A percentile compares a stretch with the other conserved stretches of the same genome.
Conservation (phyloP, 2,888 invertebrate genomes). For the Nebria brevicollis region DNA sequence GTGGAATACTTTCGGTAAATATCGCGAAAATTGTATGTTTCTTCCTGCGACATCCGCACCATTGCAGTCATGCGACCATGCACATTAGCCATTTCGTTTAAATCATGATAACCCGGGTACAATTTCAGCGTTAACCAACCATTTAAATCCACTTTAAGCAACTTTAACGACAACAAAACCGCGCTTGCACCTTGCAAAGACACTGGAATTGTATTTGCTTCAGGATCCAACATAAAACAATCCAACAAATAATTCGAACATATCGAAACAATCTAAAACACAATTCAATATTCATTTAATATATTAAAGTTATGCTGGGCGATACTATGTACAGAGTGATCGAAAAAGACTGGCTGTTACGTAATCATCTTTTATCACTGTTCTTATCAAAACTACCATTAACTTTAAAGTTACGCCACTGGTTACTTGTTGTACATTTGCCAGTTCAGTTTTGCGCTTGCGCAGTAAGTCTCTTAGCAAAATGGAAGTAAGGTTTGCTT, state of each 20-base stretch:
- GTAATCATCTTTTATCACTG: too few relatives aligned
- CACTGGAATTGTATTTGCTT: slow-evolving; percentile 17
- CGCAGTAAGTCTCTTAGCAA: too few relatives aligned
- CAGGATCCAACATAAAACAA: slow-evolving; percentile 17
- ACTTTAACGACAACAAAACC: slow-evolving; percentile 24
- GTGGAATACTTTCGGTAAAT: slow-evolving; percentile 25
- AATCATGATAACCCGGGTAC: slow-evolving; percentile 19
- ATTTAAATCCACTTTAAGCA: slow-evolving; percentile 12
- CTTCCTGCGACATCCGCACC: neutral
- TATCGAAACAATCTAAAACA: slow-evolving; percentile 24
- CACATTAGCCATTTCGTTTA: slow-evolving; percentile 8
- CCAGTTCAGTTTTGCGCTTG: too few relatives aligned
- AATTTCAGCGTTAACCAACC: slow-evolving; percentile 6
- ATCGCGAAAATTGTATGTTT: slow-evolving; percentile 18
- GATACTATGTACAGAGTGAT: too few relatives aligned
- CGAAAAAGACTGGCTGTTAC: too few relatives aligned
- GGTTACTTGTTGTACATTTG: too few relatives aligned
- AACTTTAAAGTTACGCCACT: too few relatives aligned
- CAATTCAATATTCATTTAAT: neutral
- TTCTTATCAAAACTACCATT: too few relatives aligned
- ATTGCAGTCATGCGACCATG: neutral
- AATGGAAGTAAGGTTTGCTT: too few relatives aligned
- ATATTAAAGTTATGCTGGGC: too few relatives aligned
- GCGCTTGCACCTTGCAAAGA: slow-evolving; percentile 30
- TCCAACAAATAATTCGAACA: slow-evolving; percentile 31